Base-by-base conservation (phyloP, 2,797 vertebrate genomes). In the Peromyscus attwateri region DNA sequence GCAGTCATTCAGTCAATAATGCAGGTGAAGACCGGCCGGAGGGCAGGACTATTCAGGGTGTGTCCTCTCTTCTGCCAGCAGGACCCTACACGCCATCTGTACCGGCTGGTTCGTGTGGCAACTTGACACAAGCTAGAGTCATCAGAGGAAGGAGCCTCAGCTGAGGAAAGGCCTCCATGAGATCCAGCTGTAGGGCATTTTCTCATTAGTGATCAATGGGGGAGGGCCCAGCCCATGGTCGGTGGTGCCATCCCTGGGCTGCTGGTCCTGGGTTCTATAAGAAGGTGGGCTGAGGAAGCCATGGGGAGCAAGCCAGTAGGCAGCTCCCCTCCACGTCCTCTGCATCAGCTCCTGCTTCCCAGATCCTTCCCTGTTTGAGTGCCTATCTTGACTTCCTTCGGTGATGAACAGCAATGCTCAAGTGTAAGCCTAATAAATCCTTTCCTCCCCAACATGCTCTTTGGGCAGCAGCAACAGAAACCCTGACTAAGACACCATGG, bases 1-100 rank as follows among this genome's bases (percentile, higher is more conserved):
- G 27, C 83, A 17, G 64, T 91, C 43, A 97, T 83, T 80, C 57
- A 89, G 62, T 62, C 34, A 94, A 83, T 40, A 66, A 62, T 0
- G 3, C 10, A 46, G 23, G 31, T 23, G 46, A 82, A 89, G 76
- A 34, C 37, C n/a, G 31, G 14, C 37, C n/a, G 31, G 14, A 52
- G 70, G 16, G 23, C 52, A 8, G 19, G 10, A 66, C 57, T 75
- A 79, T 29, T 31, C 12, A n/a, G 49, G 5, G 0, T 1, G 4
- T 37, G 46, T 40, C 34, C 6, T 55, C 37, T 55, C 46, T 60
- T 12, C 6, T 37, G 3, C 8, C 13, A 34, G 40, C 40, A 34
- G 4, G 9, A 73, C 40, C 49, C 21, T 21, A 23, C 6, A 0
- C 0, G 17, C 46, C 19, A 0, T 11, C 76, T 43, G 23, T 13